Evolutionary conservation across 2,113 vertebrate species (phyloP).

Genomic region (Mobula birostris): DNA sequence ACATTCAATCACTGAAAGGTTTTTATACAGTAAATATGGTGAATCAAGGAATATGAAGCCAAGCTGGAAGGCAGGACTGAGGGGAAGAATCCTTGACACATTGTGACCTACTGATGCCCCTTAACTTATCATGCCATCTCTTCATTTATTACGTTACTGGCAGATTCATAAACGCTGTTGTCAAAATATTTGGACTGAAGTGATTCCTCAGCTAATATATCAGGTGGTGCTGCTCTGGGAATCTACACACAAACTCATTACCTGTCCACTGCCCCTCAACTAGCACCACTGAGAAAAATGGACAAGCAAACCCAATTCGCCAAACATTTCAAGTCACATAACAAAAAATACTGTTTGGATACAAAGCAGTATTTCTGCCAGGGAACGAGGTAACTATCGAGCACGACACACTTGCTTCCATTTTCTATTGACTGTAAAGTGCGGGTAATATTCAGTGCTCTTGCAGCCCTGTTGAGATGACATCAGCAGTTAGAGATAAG

Average conservation of each 20-base stretch:
- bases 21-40: too few species aligned
- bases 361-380: neutral
- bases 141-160: neutral
- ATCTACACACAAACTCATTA: neutral
- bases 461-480: neutral
- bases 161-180: neutral
- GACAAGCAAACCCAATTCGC: neutral
- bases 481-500: neutral
- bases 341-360: neutral
- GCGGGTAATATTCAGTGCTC: neutral
- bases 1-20: too few species aligned
- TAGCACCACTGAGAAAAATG: neutral
- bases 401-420: neutral
- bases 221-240: neutral
- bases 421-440: neutral
- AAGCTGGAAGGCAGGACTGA: too few species aligned
- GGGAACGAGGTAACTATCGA: neutral
- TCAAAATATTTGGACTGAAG: neutral
- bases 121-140: neutral
- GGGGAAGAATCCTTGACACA: too few species aligned
- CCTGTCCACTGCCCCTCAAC: neutral
- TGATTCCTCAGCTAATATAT: neutral
- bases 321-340: neutral
- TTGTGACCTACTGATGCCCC: too few species aligned
- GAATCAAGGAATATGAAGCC: too few species aligned